phyloP scores from a whole-genome alignment of 1,140 invertebrate genomes.

The Mamestra configurata region DNA sequence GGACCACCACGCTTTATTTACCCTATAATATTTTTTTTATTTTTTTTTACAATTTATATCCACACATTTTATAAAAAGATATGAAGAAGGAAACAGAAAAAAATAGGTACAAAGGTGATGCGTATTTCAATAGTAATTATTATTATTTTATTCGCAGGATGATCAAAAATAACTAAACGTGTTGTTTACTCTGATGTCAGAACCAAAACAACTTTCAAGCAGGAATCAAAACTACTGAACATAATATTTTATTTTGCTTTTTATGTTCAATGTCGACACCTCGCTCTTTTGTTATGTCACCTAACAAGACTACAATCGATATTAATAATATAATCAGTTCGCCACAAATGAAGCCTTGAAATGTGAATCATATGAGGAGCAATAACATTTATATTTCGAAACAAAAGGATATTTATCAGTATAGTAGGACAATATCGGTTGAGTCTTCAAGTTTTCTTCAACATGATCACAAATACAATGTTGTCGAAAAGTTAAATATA shows the following conservation, averaged over 20 bases:
- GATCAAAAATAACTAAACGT: not conserved
- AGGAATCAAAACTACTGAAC: slow-evolving; percentile 10
- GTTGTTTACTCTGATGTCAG: not conserved
- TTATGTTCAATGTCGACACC: not conserved
- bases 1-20: too few relatives aligned
- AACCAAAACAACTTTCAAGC: slow-evolving; percentile 34
- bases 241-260: not conserved
- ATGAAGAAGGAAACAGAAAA: too few relatives aligned
- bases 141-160: too few relatives aligned
- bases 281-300: not conserved
- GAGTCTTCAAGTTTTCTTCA: not conserved
- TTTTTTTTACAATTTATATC: too few relatives aligned
- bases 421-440: not conserved
- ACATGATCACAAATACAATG: not conserved
- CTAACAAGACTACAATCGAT: not conserved
- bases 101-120: too few relatives aligned
- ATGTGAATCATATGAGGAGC: too few relatives aligned
- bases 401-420: too few relatives aligned
- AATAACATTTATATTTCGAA: too few relatives aligned
- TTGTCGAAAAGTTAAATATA: not conserved
- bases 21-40: too few relatives aligned
- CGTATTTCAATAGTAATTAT: too few relatives aligned
- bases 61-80: too few relatives aligned
- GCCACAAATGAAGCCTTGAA: too few relatives aligned
- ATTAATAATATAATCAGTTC: not conserved